A percentile compares a stretch with the other conserved stretches of the same genome.
Conservation (phyloP, 2,113 vertebrate genomes). For the Solea solea region DNA sequence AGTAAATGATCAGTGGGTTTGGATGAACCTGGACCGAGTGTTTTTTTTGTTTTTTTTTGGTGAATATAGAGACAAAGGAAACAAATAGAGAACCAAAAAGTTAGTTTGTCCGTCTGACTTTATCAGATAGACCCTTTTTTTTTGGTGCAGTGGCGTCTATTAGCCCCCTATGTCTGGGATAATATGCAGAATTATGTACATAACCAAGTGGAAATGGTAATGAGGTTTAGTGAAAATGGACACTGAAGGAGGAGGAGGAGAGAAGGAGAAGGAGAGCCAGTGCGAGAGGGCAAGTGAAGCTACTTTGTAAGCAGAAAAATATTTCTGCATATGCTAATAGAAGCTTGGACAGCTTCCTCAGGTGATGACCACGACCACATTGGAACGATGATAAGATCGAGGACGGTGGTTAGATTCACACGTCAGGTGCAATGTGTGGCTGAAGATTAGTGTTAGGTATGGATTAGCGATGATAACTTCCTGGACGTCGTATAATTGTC, state of each 20-base stretch:
- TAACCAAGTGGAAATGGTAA: constrained; percentile 75
- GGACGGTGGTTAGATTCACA: constrained; percentile 38
- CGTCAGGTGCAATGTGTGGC: constrained; percentile 5
- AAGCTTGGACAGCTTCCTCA: constrained; percentile 39
- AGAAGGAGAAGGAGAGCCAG: constrained; percentile 9
- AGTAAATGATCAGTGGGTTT: not conserved
- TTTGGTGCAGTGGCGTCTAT: not conserved
- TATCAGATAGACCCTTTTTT: not conserved
- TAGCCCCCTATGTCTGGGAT: constrained; percentile 50
- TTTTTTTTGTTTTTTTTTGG: not conserved
- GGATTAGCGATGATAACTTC: constrained; percentile 18
- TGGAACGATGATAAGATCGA: constrained; percentile 30
- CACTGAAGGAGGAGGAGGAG: constrained; percentile 25
- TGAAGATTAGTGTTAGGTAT: constrained; percentile 41
- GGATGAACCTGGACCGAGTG: not conserved
- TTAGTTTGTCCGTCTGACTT: not conserved
- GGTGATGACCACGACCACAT: constrained; percentile 38
- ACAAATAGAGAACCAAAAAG: not conserved
- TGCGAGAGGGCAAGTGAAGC: constrained; percentile 36
- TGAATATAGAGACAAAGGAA: not conserved
- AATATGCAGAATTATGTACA: constrained; percentile 82
- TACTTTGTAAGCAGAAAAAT: constrained; percentile 46
- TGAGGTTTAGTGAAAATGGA: constrained; percentile 57
- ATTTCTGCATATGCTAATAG: constrained; percentile 62
- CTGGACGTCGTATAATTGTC: constrained; percentile 22